Conservation (phyloP, 1,140 invertebrate genomes). For the Ips typographus region DNA sequence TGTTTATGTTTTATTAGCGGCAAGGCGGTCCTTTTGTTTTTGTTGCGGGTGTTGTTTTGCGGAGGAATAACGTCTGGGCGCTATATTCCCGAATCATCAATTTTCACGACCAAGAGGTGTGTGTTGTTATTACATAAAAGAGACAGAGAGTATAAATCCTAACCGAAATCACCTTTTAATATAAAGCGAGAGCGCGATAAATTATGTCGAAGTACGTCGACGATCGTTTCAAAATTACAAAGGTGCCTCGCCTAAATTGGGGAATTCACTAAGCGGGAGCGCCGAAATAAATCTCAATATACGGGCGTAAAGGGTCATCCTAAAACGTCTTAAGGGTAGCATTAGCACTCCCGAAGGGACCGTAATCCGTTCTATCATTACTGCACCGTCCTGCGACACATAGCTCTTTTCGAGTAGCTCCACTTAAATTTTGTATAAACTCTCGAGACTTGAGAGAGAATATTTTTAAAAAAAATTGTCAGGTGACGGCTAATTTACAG, state of each 20-base stretch:
- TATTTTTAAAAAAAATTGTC: too few species aligned
- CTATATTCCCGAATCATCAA: too few species aligned
- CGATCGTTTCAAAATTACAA: constrained; percentile 31
- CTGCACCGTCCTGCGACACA: constrained; percentile 32
- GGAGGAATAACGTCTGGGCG: not conserved
- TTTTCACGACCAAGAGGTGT: too few species aligned
- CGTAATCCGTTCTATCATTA: constrained; percentile 48
- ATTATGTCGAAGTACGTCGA: constrained; percentile 24
- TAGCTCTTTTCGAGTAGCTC: constrained; percentile 15
- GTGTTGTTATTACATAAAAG: too few species aligned
- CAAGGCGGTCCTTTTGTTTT: not conserved
- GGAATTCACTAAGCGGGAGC: constrained; percentile 37
- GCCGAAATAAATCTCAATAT: constrained; percentile 45
- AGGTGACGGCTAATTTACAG: too few species aligned
- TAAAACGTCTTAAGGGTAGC: constrained; percentile 44
- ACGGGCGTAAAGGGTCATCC: constrained; percentile 42
- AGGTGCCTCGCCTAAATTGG: constrained; percentile 29
- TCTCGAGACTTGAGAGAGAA: not conserved
- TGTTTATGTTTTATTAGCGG: constrained; percentile 1
- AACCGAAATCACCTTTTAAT: not conserved
- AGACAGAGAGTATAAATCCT: too few species aligned
- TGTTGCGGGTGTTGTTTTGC: not conserved
- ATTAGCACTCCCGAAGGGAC: constrained; percentile 42
- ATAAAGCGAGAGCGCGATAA: constrained; percentile 15
- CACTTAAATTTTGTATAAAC: constrained; percentile 28